Evolutionary conservation across 2,797 vertebrate species (phyloP).

Genomic region (Cryptoprocta ferox): DNA sequence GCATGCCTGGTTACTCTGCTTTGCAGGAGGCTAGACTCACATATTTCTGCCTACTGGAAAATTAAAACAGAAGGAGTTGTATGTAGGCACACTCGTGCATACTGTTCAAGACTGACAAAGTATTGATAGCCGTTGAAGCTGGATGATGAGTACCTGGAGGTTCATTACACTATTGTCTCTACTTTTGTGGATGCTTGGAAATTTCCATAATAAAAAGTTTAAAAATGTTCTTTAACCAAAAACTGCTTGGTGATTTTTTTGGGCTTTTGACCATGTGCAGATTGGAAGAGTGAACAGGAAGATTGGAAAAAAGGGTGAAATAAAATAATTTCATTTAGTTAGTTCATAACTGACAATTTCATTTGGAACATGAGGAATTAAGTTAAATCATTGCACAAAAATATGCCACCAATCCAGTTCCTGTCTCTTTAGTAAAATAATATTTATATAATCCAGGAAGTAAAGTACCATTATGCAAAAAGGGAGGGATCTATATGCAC

Average conservation of each 20-base stretch:
- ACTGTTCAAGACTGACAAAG: not conserved
- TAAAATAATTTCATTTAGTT: not conserved
- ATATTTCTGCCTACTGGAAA: not conserved
- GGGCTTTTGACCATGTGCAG: not conserved
- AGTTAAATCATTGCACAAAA: conserved; percentile 44
- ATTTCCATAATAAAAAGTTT: not conserved
- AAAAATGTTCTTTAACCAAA: not conserved
- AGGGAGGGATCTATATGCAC: not conserved
- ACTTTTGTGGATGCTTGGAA: not conserved
- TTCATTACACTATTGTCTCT: not conserved
- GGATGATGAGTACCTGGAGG: not conserved
- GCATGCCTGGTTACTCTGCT: not conserved
- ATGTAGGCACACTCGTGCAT: not conserved
- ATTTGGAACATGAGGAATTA: conserved; percentile 32
- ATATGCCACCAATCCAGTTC: conserved; percentile 47
- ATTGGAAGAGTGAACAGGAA: conserved; percentile 10
- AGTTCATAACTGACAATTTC: not conserved
- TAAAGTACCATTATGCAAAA: conserved; percentile 61
- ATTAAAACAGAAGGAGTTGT: not conserved
- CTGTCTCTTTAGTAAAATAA: conserved; percentile 56
- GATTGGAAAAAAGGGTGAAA: not conserved
- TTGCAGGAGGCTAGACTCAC: not conserved
- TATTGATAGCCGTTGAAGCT: not conserved
- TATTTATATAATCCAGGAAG: conserved; percentile 66
- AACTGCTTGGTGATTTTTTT: not conserved